Conservation (phyloP, 2,113 vertebrate genomes). For the Mandrillus leucophaeus region DNA sequence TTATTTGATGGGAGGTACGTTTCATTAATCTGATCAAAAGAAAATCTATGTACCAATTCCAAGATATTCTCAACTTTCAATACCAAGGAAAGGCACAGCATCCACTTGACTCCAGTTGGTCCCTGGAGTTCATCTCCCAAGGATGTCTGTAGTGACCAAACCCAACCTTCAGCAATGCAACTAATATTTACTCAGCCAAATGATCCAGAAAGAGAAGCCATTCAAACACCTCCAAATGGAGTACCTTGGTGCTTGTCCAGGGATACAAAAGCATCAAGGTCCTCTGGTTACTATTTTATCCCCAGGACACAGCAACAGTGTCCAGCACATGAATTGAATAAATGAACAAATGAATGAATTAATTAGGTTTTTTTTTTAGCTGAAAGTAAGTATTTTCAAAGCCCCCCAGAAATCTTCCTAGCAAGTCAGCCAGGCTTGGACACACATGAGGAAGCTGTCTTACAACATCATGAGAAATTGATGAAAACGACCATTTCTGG, state of each 20-base stretch:
- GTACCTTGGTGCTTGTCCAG: accelerated
- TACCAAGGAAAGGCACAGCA: background rate
- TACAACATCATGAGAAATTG: background rate
- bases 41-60: background rate
- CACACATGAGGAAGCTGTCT: background rate
- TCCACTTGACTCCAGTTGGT: background rate
- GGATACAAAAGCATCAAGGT: background rate
- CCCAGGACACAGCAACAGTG: background rate
- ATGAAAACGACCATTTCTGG: background rate
- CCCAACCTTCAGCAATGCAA: background rate
- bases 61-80: background rate
- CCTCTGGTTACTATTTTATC: background rate
- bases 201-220: background rate
- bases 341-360: too few relatives aligned
- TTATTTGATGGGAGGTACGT: background rate
- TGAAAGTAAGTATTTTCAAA: background rate
- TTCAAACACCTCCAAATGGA: background rate
- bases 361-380: background rate
- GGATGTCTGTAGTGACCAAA: background rate
- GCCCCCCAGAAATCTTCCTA: background rate
- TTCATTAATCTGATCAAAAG: background rate
- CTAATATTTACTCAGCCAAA: background rate
- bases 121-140: background rate
- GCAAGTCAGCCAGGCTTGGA: too few relatives aligned
- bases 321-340: too few relatives aligned